phyloP scores from a whole-genome alignment of 2,113 vertebrate species.

The Hystrix brachyura region DNA sequence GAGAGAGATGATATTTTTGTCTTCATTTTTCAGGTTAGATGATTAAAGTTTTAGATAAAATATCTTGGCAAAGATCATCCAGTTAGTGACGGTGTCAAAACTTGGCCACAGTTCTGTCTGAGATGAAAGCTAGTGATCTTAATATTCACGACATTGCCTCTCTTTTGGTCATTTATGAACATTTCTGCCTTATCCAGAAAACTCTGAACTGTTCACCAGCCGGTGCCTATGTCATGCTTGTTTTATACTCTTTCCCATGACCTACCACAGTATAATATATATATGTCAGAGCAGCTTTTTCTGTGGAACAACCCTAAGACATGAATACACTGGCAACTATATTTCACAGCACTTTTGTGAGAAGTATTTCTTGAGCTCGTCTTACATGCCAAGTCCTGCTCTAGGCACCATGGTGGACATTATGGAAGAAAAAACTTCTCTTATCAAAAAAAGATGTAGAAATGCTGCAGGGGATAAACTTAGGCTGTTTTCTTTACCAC shows the following conservation, averaged over 20 bases:
- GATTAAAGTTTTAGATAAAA: not conserved
- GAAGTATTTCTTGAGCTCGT: slow-evolving; percentile 5
- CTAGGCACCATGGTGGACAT: not conserved
- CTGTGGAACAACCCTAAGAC: not conserved
- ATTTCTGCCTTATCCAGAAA: slow-evolving; percentile 22
- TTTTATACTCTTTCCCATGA: slow-evolving; percentile 1
- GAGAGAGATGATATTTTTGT: not conserved
- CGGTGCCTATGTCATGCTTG: not conserved
- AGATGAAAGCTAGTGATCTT: not conserved
- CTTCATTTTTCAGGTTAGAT: not conserved
- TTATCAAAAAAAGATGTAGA: not conserved
- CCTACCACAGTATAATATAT: not conserved
- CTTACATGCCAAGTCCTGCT: not conserved
- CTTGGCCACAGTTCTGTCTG: not conserved
- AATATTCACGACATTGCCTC: slow-evolving; percentile 26
- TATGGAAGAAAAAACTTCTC: not conserved
- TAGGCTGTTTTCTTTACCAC: not conserved
- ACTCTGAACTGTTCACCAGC: slow-evolving; percentile 37
- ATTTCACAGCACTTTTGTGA: not conserved
- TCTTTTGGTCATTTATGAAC: slow-evolving; percentile 19
- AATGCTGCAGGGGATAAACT: not conserved
- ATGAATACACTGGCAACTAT: not conserved
- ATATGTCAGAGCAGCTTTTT: not conserved
- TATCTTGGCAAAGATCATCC: not conserved
- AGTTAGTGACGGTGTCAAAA: not conserved